A percentile compares a stretch with the other conserved stretches of the same genome.
Conservation (phyloP, 2,113 vertebrate genomes). For the Pteruthius melanotis region DNA sequence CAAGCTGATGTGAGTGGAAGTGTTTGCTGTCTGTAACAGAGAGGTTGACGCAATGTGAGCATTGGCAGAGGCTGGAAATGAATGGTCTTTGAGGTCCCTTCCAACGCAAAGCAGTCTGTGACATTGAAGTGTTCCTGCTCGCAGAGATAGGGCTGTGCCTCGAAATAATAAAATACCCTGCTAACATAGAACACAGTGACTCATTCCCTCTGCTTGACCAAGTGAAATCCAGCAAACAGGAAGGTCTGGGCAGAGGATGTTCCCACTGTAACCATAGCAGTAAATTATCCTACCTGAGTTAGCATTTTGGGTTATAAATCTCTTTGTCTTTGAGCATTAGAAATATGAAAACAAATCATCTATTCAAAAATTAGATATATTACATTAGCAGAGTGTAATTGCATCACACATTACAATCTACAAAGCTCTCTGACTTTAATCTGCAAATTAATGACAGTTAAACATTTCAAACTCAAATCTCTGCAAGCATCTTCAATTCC, state of each 20-base stretch:
- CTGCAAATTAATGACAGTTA: constrained; percentile 50
- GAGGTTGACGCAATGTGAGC: no score
- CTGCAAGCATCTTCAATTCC: background rate
- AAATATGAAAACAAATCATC: background rate
- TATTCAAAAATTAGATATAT: background rate
- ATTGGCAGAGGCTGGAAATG: background rate
- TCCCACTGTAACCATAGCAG: background rate
- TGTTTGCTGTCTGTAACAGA: background rate
- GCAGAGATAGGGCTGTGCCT: background rate
- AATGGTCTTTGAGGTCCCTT: no score
- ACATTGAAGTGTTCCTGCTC: background rate
- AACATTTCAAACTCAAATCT: constrained; percentile 22
- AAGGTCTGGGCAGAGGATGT: background rate
- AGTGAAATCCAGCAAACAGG: background rate
- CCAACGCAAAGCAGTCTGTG: background rate
- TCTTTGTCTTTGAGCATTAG: background rate
- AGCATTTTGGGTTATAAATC: background rate
- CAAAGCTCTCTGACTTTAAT: background rate
- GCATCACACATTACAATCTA: background rate
- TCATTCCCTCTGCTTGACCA: background rate
- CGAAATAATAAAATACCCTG: background rate
- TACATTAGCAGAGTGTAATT: background rate
- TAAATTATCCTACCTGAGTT: background rate
- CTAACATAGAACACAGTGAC: background rate
- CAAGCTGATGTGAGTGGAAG: no score